Base-by-base conservation (phyloP, 2,888 invertebrate species). In the Sycophila texana region DNA sequence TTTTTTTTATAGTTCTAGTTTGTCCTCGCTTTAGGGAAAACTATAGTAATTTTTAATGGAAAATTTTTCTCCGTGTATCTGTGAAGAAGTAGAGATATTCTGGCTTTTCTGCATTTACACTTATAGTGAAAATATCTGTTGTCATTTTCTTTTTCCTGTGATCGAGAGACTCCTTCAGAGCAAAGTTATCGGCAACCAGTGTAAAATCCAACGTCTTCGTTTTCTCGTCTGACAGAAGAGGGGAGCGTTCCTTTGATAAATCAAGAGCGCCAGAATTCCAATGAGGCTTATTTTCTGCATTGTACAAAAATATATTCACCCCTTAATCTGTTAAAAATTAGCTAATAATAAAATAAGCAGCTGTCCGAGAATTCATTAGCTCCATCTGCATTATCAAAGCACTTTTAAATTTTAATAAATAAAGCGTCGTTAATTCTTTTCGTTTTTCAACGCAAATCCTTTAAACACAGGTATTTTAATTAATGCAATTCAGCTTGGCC, bases 71-170 rank as follows among this genome's bases (percentile, higher is more conserved):
- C n/a, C n/a, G n/a, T n/a, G n/a, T n/a, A n/a, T n/a, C n/a, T n/a
- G n/a, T n/a, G n/a, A n/a, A n/a, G n/a, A n/a, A n/a, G 26, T 26
- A 26, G 26, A 26, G 3, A 26, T 26, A 26, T 26, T 26, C 26
- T 26, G 26, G 3, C 1, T 26, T 26, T 26, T 26, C 26, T 26
- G 3, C 26, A 26, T 26, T 26, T 26, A 26, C 26, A 26, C 3
- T 26, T 26, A n/a, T n/a, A 26, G 26, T 5, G 75, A 77, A 63
- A 81, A 81, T 81, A 78, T 79, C 78, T 81, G 75, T 79, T 79
- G 75, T 49, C 75, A 68, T 76, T 77, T 71, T 70, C 68, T 73
- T 63, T 63, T 60, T 58, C 61, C 75, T 75, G 58, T 81, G 71
- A 71, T 72, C 78, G 26, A 26, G 22, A 16, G 20, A 60, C 60